Conservation (phyloP, 2,888 invertebrate genomes). For the Heliconius erato region DNA sequence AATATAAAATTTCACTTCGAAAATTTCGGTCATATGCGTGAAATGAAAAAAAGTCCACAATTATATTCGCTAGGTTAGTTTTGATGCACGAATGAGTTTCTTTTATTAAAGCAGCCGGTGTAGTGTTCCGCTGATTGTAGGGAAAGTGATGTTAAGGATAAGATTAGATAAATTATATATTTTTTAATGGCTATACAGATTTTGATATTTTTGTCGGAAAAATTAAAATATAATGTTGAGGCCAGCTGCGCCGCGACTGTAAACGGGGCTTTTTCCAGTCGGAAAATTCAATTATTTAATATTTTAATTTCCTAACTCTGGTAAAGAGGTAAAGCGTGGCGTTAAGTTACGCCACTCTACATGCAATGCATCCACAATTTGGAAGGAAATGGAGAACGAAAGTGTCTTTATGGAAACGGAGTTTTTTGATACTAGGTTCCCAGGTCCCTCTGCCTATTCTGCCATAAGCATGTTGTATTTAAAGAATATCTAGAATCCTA, state of each 20-base stretch:
- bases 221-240: too few species aligned
- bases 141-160: conserved; percentile 9
- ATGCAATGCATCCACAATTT: too few species aligned
- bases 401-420: too few species aligned
- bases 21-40: conserved; percentile 37
- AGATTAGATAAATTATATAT: not conserved
- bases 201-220: not conserved
- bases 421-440: too few species aligned
- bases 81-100: conserved; percentile 39
- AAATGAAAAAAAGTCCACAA: conserved; percentile 35
- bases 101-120: conserved; percentile 14
- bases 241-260: too few species aligned
- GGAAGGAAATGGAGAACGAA: too few species aligned
- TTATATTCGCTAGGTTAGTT: conserved; percentile 38
- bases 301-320: too few species aligned
- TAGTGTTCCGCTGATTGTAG: not conserved
- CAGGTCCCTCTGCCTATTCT: too few species aligned
- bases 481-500: too few species aligned
- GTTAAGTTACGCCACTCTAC: not conserved
- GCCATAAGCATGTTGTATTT: too few species aligned
- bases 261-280: too few species aligned
- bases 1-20: conserved; percentile 25
- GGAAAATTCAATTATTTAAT: not conserved
- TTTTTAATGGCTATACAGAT: not conserved
- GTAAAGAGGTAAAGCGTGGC: too few species aligned